phyloP scores from a whole-genome alignment of 2,888 invertebrate genomes.

The Caenorhabditis imperialis region DNA sequence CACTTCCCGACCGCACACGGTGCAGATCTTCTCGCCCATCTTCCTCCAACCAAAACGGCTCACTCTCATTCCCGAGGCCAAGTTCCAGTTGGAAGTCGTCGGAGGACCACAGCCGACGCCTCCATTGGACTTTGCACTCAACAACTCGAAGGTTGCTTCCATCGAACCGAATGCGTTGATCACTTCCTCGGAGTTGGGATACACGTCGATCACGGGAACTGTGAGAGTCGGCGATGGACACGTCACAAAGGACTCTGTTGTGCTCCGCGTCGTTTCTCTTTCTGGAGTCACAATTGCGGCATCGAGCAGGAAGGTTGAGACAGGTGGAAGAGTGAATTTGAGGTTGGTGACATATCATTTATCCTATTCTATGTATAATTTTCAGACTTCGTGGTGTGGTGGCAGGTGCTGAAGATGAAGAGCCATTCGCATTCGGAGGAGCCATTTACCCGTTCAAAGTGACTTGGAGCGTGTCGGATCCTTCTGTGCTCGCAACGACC shows the following conservation, averaged over 20 bases:
- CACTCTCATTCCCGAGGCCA: slow-evolving; percentile 69
- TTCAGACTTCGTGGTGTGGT: slow-evolving; percentile 52
- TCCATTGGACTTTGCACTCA: slow-evolving; percentile 63
- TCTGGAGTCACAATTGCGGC: slow-evolving; percentile 61
- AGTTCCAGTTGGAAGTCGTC: slow-evolving; percentile 70
- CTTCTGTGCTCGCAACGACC: slow-evolving; percentile 38
- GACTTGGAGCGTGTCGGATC: slow-evolving; percentile 57
- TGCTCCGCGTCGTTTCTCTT: slow-evolving; percentile 69
- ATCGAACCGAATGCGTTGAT: slow-evolving; percentile 70
- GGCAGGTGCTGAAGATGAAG: slow-evolving; percentile 62
- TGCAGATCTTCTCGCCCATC: slow-evolving; percentile 71
- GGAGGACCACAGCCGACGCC: slow-evolving; percentile 71
- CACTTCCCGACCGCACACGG: slow-evolving; percentile 50
- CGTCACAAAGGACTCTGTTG: slow-evolving; percentile 64
- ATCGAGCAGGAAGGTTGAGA: slow-evolving; percentile 60
- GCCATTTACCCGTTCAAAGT: slow-evolving; percentile 69
- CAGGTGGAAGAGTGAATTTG: slow-evolving; percentile 58
- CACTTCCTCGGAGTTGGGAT: slow-evolving; percentile 65
- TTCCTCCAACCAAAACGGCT: slow-evolving; percentile 64
- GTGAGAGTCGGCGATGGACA: slow-evolving; percentile 61
- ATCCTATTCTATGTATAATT: slow-evolving; percentile 21
- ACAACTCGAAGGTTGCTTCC: slow-evolving; percentile 62
- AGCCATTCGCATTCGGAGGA: slow-evolving; percentile 72
- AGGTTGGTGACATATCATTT: slow-evolving; percentile 14
- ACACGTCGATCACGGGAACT: slow-evolving; percentile 65